These are phyloP conservation scores for Montipora capricornis DNA, from an alignment of 64 coral and sea anemone genomes.

Conservation along the genomic window DNA sequence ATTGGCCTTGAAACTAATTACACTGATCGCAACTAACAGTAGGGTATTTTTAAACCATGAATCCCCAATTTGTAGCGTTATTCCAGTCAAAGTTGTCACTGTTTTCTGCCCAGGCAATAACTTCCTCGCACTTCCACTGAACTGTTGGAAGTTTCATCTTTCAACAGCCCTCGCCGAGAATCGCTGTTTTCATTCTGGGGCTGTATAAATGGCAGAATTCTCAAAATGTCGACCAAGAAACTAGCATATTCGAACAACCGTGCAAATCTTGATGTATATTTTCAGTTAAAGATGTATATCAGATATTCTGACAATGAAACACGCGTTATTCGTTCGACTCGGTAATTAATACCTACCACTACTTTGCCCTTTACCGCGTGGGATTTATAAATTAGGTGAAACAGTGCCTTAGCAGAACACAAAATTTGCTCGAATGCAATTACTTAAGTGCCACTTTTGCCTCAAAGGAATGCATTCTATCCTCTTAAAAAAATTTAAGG, in stretches of 20 bases:
- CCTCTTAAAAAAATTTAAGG: neutral
- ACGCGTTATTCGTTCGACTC: neutral
- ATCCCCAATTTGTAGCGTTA: neutral
- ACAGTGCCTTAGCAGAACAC: neutral
- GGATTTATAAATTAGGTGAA: neutral
- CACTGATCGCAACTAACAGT: neutral
- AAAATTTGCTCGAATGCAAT: neutral
- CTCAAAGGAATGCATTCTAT: slow-evolving; percentile 32
- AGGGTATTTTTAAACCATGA: too few relatives aligned
- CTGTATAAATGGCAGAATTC: neutral
- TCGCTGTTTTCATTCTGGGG: neutral
- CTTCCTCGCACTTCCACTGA: neutral
- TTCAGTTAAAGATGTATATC: neutral
- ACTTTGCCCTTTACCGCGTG: too few relatives aligned
- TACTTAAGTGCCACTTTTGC: slow-evolving; percentile 36
- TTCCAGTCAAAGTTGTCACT: neutral
- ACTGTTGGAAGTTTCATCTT: neutral
- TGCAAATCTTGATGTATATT: neutral
- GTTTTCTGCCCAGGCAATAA: neutral
- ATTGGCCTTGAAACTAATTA: neutral
- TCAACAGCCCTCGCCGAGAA: neutral
- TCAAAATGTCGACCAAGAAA: neutral
- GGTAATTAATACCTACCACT: neutral
- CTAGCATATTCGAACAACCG: neutral
- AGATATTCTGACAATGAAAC: neutral